Evolutionary conservation across 2,888 invertebrate genomes (phyloP).

Genomic region (Andrena haemorrhoa): DNA sequence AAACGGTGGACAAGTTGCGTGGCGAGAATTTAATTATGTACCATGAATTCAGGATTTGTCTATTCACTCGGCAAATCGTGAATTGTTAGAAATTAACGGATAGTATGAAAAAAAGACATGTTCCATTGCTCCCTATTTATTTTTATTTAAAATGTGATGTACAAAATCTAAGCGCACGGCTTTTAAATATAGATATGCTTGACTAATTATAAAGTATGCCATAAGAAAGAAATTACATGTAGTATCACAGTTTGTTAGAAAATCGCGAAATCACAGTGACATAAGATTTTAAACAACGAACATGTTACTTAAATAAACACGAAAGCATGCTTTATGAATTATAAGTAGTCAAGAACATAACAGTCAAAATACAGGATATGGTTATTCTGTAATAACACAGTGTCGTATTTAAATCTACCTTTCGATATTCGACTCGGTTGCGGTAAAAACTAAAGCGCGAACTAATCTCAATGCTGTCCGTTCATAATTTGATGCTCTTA

Average conservation of each 20-base stretch:
- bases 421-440: slow-evolving; percentile 20
- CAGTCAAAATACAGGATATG: slow-evolving; percentile 68
- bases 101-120: slow-evolving; percentile 39
- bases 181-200: slow-evolving; percentile 67
- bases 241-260: slow-evolving; percentile 74
- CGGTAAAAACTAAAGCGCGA: slow-evolving; percentile 48
- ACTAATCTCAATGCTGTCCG: slow-evolving; percentile 25
- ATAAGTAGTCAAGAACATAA: slow-evolving; percentile 66
- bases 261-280: slow-evolving; percentile 74
- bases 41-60: background rate
- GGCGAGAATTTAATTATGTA: background rate
- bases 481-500: slow-evolving; percentile 45
- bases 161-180: slow-evolving; percentile 71
- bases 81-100: slow-evolving; percentile 11
- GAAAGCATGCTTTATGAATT: slow-evolving; percentile 66
- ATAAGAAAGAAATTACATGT: slow-evolving; percentile 72
- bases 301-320: slow-evolving; percentile 70
- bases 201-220: slow-evolving; percentile 69
- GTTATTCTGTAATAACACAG: slow-evolving; percentile 26
- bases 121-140: slow-evolving; percentile 68
- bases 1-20: no score
- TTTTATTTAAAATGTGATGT: slow-evolving; percentile 70
- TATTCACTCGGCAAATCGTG: background rate
- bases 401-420: slow-evolving; percentile 24
- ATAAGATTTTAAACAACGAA: slow-evolving; percentile 65